These are phyloP conservation scores for Heterotilapia buettikoferi DNA, from an alignment of 2,113 vertebrate genomes.

Conservation along the genomic window DNA sequence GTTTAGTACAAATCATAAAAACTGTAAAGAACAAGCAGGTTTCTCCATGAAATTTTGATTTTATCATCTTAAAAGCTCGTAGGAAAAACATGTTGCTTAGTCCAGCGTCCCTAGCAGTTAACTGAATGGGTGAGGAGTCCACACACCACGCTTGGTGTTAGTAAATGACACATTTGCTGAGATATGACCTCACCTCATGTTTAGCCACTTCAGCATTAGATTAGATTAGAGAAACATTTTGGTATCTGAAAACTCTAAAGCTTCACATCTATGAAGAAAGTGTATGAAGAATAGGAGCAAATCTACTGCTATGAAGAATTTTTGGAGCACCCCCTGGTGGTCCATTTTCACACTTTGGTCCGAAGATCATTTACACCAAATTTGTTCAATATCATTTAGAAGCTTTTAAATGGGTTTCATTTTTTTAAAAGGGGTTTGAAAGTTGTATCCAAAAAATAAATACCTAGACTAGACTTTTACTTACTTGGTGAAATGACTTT, in stretches of 20 bases:
- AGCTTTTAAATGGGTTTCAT: background rate
- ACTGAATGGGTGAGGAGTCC: accelerated
- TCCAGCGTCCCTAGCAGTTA: background rate
- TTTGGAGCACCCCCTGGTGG: background rate
- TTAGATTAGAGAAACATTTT: background rate
- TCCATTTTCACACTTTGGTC: background rate
- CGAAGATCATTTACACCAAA: background rate
- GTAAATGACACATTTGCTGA: background rate
- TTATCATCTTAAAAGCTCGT: background rate
- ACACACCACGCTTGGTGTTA: background rate
- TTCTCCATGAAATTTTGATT: background rate
- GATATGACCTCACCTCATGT: background rate
- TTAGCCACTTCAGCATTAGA: background rate
- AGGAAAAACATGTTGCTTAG: background rate
- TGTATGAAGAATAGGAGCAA: background rate
- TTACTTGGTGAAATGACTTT: background rate
- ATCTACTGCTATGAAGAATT: background rate
- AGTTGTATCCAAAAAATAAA: background rate
- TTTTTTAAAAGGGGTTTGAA: accelerated
- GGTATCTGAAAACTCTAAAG: background rate
- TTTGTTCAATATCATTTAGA: background rate
- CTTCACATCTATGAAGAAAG: background rate
- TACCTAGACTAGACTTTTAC: background rate
- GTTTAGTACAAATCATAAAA: background rate
- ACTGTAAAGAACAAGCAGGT: background rate